phyloP scores from a whole-genome alignment of 1,140 invertebrate species.

The Pogonomyrmex californicus region DNA sequence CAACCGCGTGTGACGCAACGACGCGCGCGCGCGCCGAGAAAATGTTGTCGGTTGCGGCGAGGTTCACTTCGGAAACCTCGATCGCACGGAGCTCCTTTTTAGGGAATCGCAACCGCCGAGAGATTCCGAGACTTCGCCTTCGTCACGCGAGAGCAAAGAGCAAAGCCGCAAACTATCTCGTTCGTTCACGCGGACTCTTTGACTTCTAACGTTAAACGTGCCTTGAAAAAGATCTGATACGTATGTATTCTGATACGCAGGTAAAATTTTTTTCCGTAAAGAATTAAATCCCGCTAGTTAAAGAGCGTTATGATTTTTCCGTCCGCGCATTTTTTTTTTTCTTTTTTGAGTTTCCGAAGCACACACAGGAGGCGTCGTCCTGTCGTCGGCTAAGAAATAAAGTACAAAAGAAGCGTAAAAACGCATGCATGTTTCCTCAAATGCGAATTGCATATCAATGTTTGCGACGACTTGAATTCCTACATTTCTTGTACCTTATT shows the following conservation, averaged over 20 bases:
- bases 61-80: background rate
- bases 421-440: background rate
- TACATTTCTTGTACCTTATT: conserved; percentile 11
- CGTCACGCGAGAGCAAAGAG: background rate
- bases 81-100: conserved; percentile 23
- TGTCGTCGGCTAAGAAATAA: background rate
- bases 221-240: no score
- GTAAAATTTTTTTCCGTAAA: background rate
- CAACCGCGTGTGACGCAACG: conserved; percentile 34
- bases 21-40: conserved; percentile 32
- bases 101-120: conserved; percentile 2
- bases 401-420: background rate
- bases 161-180: background rate
- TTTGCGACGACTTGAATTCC: conserved; percentile 19
- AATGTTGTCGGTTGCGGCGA: conserved; percentile 7
- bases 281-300: no score
- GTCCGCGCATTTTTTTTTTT: no score
- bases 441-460: conserved; percentile 31
- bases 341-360: background rate
- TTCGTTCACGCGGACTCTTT: background rate
- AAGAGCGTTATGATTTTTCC: background rate
- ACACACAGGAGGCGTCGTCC: background rate
- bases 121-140: conserved; percentile 9
- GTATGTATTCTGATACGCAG: background rate
- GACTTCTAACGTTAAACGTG: background rate